phyloP scores from a whole-genome alignment of 2,113 vertebrate genomes.

The Prunella himalayana region DNA sequence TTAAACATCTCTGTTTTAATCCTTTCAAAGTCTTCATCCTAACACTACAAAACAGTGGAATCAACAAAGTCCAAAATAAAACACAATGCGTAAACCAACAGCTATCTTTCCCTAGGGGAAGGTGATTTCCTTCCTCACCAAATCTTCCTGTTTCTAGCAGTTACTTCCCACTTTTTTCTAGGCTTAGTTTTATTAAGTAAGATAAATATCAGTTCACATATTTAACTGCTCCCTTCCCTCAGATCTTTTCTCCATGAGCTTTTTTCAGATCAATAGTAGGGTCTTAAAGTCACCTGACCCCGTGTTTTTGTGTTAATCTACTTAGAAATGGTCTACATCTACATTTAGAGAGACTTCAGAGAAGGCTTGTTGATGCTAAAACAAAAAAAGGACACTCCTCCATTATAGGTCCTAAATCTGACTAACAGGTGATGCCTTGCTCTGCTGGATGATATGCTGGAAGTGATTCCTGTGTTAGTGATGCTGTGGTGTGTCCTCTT shows the following conservation, averaged over 20 bases:
- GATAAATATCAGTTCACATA: background rate
- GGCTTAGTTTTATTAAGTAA: background rate
- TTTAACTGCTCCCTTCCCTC: background rate
- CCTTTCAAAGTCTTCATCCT: background rate
- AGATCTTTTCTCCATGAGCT: background rate
- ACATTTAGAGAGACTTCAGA: background rate
- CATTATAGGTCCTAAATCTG: background rate
- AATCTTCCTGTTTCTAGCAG: background rate
- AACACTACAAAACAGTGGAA: background rate
- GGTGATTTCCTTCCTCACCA: background rate
- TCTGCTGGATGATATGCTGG: background rate
- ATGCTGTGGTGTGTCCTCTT: background rate
- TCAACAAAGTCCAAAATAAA: background rate
- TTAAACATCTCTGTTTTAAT: background rate
- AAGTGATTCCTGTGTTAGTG: background rate
- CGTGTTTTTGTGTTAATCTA: background rate
- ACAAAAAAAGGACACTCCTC: background rate
- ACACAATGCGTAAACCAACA: background rate
- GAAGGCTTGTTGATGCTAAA: background rate
- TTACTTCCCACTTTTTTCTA: background rate
- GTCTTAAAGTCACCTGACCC: background rate
- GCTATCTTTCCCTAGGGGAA: background rate
- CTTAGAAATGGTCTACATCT: background rate
- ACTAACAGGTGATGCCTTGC: background rate
- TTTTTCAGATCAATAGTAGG: background rate